Conservation (phyloP, 2,113 vertebrate genomes). For the Eidolon helvum region DNA sequence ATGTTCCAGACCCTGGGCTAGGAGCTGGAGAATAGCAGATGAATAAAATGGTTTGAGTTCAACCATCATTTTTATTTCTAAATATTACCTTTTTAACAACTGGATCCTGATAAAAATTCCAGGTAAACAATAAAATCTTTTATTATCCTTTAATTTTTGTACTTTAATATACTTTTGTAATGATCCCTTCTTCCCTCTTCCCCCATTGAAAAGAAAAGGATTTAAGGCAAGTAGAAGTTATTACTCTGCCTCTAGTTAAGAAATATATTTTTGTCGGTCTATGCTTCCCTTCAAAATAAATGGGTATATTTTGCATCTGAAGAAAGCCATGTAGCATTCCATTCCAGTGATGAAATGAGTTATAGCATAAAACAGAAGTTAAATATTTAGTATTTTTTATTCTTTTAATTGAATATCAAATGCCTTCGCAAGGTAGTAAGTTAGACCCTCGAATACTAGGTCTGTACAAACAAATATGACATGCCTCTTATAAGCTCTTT, state of each 20-base stretch:
- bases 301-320: not conserved
- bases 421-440: not conserved
- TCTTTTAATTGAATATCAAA: slow-evolving; percentile 23
- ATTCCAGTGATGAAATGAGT: not conserved
- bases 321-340: not conserved
- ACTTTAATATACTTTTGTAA: not conserved
- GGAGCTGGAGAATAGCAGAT: not conserved
- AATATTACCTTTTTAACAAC: not conserved
- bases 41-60: not conserved
- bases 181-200: not conserved
- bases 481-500: not conserved
- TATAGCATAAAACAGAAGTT: not conserved
- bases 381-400: not conserved
- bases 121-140: slow-evolving; percentile 4
- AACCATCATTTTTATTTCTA: not conserved
- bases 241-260: not conserved
- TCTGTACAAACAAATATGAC: not conserved
- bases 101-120: not conserved
- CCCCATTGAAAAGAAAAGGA: not conserved
- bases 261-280: not conserved
- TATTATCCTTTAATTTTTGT: slow-evolving; percentile 7
- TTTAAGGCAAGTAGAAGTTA: not conserved
- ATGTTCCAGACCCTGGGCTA: not conserved
- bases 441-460: not conserved
- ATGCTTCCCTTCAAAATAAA: slow-evolving; percentile 33